Percentiles rank a stretch among this genome's conserved stretches.
These are phyloP conservation scores for Candoia aspera DNA, from an alignment of 2,113 vertebrate genomes.

Conservation along the genomic window DNA sequence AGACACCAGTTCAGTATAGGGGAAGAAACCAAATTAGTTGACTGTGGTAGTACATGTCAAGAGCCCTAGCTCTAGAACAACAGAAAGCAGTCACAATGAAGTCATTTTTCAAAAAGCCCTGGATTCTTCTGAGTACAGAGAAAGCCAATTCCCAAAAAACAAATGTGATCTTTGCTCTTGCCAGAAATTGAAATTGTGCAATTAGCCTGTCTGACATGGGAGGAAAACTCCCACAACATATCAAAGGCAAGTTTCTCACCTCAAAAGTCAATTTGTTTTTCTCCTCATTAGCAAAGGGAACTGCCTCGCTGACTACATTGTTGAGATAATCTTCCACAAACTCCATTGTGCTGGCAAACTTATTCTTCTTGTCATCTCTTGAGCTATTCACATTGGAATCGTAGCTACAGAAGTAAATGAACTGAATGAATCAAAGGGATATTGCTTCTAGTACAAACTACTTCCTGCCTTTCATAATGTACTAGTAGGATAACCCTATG, in stretches of 20 bases:
- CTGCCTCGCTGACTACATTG: conserved; percentile 89
- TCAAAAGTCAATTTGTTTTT: conserved; percentile 98
- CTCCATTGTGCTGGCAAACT: conserved; percentile 93
- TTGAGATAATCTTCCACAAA: conserved; percentile 99
- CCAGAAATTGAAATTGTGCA: background rate
- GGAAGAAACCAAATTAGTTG: background rate
- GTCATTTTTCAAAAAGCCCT: background rate
- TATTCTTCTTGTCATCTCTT: conserved; percentile 96
- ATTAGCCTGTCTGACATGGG: rapidly evolving
- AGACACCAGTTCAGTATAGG: background rate
- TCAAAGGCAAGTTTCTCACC: conserved; percentile 66
- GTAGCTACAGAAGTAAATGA: conserved; percentile 75
- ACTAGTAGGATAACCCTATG: background rate
- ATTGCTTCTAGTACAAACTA: background rate
- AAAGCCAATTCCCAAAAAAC: background rate
- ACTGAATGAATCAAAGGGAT: background rate
- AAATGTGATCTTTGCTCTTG: background rate
- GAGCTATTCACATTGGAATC: conserved; percentile 94
- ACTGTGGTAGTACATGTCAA: background rate
- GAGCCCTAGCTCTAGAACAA: background rate
- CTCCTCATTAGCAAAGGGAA: conserved; percentile 93
- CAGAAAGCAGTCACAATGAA: background rate
- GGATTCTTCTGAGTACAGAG: background rate
- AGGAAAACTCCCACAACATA: background rate
- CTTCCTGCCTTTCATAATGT: background rate